Evolutionary conservation across 2,797 vertebrate species (phyloP).

Genomic region (Mormyrus hasselquistii): DNA sequence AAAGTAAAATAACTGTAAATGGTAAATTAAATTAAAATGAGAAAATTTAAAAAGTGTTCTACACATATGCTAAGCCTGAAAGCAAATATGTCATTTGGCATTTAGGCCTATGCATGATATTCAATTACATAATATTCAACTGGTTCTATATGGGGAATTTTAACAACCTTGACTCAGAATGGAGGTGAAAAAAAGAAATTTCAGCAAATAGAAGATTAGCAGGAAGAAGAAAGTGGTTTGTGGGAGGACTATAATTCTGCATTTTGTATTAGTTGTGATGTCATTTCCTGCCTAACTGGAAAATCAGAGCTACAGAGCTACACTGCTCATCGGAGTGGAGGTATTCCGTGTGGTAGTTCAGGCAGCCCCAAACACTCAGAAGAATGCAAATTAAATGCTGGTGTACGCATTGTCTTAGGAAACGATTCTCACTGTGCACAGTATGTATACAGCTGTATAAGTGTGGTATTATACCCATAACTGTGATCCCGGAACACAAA

Average conservation of each 20-base stretch:
- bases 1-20: not conserved
- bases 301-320: not conserved
- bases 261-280: conserved; percentile 30
- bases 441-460: not conserved
- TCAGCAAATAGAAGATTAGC: conserved; percentile 38
- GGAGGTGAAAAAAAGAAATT: not conserved
- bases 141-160: not conserved
- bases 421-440: not conserved
- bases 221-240: conserved; percentile 45
- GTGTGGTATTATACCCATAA: not conserved
- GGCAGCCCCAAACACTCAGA: not conserved
- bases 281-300: conserved; percentile 39
- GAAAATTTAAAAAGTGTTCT: not conserved
- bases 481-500: not conserved
- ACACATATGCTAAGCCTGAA: not conserved
- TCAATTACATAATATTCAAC: not conserved
- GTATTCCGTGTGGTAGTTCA: not conserved
- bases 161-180: not conserved
- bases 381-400: not conserved
- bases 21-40: not conserved
- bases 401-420: not conserved
- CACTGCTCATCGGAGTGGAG: not conserved
- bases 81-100: not conserved
- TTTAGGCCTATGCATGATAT: not conserved
- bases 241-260: conserved; percentile 44